A percentile compares a stretch with the other conserved stretches of the same genome.
phyloP scores from a whole-genome alignment of 2,113 vertebrate genomes.

The Hemicordylus capensis region DNA sequence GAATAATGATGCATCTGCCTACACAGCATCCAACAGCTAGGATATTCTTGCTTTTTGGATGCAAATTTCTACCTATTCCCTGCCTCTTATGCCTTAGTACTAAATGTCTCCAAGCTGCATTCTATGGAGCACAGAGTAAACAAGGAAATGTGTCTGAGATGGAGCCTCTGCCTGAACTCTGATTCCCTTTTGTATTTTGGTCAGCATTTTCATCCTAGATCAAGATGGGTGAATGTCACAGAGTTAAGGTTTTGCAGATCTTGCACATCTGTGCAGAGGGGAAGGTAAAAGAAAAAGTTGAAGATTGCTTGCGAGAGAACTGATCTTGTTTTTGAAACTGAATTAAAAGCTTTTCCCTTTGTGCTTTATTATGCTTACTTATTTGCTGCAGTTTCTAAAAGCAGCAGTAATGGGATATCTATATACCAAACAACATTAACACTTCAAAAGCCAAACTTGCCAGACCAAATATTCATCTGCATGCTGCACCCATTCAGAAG shows the following conservation, averaged over 20 bases:
- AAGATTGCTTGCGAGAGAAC: neutral
- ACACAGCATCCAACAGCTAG: constrained; percentile 2
- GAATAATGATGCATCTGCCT: neutral
- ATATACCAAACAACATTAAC: neutral
- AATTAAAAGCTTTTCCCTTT: neutral
- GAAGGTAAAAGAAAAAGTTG: neutral
- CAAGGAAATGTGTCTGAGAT: constrained; percentile 20
- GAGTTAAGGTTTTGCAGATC: constrained; percentile 40
- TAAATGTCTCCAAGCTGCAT: neutral
- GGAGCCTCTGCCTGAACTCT: constrained; percentile 48
- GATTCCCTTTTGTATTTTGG: constrained; percentile 49
- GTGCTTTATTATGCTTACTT: neutral
- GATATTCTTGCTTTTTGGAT: constrained; percentile 12
- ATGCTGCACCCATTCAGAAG: neutral
- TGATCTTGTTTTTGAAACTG: neutral
- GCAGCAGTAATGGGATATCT: neutral
- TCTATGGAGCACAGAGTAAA: neutral
- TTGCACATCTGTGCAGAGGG: rapidly evolving
- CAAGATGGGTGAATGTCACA: constrained; percentile 21
- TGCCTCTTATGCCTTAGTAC: constrained; percentile 19
- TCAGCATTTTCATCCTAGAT: constrained; percentile 49
- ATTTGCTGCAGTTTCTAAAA: neutral
- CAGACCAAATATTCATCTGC: neutral
- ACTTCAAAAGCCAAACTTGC: neutral
- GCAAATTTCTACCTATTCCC: neutral